Evolutionary conservation across 2,888 invertebrate genomes (phyloP).

Genomic region (Homarus gammarus): DNA sequence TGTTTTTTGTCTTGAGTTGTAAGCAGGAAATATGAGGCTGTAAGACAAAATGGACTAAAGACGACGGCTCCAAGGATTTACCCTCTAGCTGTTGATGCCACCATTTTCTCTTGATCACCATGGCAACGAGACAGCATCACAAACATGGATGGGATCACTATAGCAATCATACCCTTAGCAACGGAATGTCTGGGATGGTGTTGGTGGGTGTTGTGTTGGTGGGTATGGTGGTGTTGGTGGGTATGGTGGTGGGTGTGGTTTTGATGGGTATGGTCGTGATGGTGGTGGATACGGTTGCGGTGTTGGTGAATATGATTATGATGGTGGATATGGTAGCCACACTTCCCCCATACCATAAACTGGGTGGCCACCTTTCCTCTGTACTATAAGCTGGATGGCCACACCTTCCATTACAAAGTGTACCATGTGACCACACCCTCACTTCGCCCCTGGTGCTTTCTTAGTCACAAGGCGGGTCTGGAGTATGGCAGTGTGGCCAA

Average conservation of each 20-base stretch:
- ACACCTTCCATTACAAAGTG: too few species aligned
- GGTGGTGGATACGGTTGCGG: not conserved
- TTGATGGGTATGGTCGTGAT: not conserved
- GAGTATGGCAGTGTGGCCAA: too few species aligned
- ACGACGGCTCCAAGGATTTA: not conserved
- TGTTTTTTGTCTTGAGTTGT: too few species aligned
- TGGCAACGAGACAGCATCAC: slow-evolving; percentile 27
- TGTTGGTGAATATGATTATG: not conserved
- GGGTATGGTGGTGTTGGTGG: not conserved
- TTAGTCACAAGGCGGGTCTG: too few species aligned
- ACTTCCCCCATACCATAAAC: too few species aligned
- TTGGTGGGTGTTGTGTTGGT: not conserved
- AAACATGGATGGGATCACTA: slow-evolving; percentile 7
- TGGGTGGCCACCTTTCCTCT: too few species aligned
- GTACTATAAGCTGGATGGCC: too few species aligned
- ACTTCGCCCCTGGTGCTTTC: too few species aligned
- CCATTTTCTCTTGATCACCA: slow-evolving; percentile 1
- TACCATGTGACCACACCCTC: too few species aligned
- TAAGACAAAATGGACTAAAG: not conserved
- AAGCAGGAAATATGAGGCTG: too few species aligned
- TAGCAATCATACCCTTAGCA: slow-evolving; percentile 6
- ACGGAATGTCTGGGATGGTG: not conserved
- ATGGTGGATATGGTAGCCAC: not conserved
- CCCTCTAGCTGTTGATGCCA: not conserved
- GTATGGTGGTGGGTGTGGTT: not conserved